Evolutionary conservation across 2,888 invertebrate species (phyloP).

Genomic region (Trypoxylon attenuatum): DNA sequence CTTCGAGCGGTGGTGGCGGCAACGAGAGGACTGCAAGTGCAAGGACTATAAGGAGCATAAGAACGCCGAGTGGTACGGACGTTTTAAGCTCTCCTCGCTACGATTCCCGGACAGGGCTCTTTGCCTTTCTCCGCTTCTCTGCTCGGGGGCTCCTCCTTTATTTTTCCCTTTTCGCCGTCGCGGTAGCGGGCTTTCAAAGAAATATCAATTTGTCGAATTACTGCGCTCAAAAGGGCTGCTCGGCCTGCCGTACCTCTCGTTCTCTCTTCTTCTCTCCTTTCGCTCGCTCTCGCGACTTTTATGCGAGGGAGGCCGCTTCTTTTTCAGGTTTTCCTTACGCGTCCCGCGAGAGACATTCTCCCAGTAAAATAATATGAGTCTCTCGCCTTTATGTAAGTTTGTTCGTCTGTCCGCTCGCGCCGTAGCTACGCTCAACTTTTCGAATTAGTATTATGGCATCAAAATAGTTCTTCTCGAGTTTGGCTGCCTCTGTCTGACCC

Average conservation of each 20-base stretch:
- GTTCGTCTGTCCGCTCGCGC: too few species aligned
- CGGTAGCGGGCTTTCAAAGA: conserved; percentile 43
- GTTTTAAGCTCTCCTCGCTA: conserved; percentile 34
- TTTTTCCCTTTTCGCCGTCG: background rate
- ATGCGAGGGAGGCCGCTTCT: conserved; percentile 19
- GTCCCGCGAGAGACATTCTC: background rate
- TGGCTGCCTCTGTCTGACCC: too few species aligned
- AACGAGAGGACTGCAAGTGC: background rate
- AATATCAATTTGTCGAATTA: conserved; percentile 59
- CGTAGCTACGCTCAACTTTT: too few species aligned
- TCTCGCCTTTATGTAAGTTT: too few species aligned
- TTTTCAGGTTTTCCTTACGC: background rate
- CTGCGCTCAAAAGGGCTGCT: conserved; percentile 37
- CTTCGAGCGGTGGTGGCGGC: too few species aligned
- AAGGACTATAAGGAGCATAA: conserved; percentile 9
- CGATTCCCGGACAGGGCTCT: conserved; percentile 13
- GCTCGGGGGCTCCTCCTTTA: background rate
- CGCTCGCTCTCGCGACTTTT: conserved; percentile 47
- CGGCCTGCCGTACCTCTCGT: too few species aligned
- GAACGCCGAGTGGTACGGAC: conserved; percentile 30
- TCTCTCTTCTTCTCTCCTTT: too few species aligned
- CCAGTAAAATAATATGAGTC: too few species aligned
- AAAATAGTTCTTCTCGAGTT: conserved; percentile 14
- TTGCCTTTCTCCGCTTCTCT: background rate
- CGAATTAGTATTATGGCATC: conserved; percentile 36